Evolutionary conservation across 1,140 invertebrate genomes (phyloP).

Genomic region (Megathymus violae): DNA sequence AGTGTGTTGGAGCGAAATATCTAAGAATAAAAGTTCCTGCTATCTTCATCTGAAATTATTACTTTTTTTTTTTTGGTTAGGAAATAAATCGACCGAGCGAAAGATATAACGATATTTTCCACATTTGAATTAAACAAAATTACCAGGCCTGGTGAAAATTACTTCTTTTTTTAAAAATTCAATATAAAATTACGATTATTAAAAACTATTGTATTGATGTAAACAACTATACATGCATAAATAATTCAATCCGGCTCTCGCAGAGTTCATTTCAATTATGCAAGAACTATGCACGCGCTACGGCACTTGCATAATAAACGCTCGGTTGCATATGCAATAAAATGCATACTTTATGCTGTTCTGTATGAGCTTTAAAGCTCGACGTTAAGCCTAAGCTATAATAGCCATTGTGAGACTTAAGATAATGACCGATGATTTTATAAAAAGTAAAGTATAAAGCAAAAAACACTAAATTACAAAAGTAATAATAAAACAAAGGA

Average conservation of each 20-base stretch:
- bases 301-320: constrained; percentile 31
- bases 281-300: constrained; percentile 29
- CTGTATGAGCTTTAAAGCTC: constrained; percentile 2
- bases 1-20: no score
- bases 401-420: neutral
- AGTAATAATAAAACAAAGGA: no score
- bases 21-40: no score
- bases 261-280: constrained; percentile 32
- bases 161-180: no score
- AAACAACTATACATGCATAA: constrained; percentile 27
- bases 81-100: no score
- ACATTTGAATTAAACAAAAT: no score
- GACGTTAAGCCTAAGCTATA: constrained; percentile 6
- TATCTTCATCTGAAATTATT: no score
- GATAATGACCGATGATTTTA: neutral
- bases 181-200: neutral
- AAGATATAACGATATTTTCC: no score
- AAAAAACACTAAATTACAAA: no score
- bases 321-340: constrained; percentile 28
- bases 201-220: constrained; percentile 18
- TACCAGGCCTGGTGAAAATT: no score
- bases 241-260: constrained; percentile 29
- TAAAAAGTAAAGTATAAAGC: neutral
- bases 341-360: constrained; percentile 24
- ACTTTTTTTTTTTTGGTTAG: no score